These are phyloP conservation scores for Triplophysa dalaica DNA, from an alignment of 2,113 vertebrate species.

Conservation along the genomic window DNA sequence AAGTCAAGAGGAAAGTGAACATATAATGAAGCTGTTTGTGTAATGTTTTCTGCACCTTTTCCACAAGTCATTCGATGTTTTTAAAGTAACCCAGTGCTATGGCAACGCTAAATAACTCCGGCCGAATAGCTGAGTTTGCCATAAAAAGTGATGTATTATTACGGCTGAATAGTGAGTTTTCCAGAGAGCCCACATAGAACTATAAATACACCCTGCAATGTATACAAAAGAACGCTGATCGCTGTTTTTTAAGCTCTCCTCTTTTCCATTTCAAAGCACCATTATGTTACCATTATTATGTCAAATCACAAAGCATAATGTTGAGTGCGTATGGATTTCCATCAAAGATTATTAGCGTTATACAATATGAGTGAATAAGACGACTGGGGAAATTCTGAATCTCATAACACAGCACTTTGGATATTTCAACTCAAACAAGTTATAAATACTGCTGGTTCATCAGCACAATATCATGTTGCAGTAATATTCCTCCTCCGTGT, in stretches of 20 bases:
- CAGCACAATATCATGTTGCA: constrained; percentile 44
- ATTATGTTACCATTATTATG: too few species aligned
- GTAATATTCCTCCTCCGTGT: constrained; percentile 35
- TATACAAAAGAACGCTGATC: constrained; percentile 49
- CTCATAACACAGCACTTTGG: background rate
- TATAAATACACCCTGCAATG: constrained; percentile 52
- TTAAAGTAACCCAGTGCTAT: constrained; percentile 54
- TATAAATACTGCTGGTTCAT: constrained; percentile 39
- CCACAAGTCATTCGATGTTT: constrained; percentile 58
- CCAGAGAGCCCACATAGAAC: constrained; percentile 40
- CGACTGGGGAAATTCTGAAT: background rate
- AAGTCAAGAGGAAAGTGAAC: constrained; percentile 47
- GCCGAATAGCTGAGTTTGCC: constrained; percentile 57
- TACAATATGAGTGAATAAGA: background rate
- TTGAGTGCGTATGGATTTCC: background rate
- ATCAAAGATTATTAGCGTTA: constrained; percentile 7
- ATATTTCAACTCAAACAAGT: background rate
- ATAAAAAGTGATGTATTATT: constrained; percentile 62
- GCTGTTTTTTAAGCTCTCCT: constrained; percentile 12
- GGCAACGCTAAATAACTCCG: constrained; percentile 51
- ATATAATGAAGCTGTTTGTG: constrained; percentile 56
- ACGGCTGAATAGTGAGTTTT: constrained; percentile 56
- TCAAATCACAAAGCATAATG: constrained; percentile 9
- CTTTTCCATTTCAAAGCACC: background rate
- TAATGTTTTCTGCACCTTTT: constrained; percentile 58